Base-by-base conservation (phyloP, 2,888 invertebrate species). In the Creontiades dilutus region DNA sequence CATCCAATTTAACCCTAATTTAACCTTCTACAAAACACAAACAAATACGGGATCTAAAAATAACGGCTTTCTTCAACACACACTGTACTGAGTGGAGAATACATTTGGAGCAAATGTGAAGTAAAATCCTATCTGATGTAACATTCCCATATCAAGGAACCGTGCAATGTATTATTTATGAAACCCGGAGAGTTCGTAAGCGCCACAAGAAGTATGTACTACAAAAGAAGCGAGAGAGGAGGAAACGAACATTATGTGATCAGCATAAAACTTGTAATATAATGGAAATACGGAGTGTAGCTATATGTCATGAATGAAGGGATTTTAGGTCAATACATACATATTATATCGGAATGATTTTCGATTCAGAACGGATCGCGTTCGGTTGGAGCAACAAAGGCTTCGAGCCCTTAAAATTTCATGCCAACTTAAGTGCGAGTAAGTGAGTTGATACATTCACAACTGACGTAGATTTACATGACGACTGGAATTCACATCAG, bases 191-290 rank as follows among this genome's bases (percentile, higher is more conserved):
- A 68, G 68, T 68, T 68, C 23, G 27, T 68, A 68, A 68, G 68
- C 68, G 68, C 7, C 68, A 19, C n/a, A 57, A n/a, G 23, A 68
- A 68, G 23, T 23, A 27, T 19, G 68, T 68, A 68, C 68, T 11
- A 68, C 68, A 68, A 68, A 68, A 68, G 68, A 68, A 68, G 23
- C 68, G 68, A 23, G 68, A 23, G 68, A 68, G 2, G 68, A 23
- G 68, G 27, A 68, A 68, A 68, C 68, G 68, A 68, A 68, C 68
- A 68, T 68, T 68, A 68, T 68, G 68, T 68, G 68, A 68, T 68
- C 68, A 68, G 68, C 23, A 68, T 68, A 68, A 68, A 68, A 68
- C 68, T 19, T 68, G 68, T 68, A 68, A 68, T 68, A 68, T 68
- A 27, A 68, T 68, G 68, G 68, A 68, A 68, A 68, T 68, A 27